These are phyloP conservation scores for Amiota mariae DNA, from an alignment of 2,888 invertebrate species.

Conservation along the genomic window DNA sequence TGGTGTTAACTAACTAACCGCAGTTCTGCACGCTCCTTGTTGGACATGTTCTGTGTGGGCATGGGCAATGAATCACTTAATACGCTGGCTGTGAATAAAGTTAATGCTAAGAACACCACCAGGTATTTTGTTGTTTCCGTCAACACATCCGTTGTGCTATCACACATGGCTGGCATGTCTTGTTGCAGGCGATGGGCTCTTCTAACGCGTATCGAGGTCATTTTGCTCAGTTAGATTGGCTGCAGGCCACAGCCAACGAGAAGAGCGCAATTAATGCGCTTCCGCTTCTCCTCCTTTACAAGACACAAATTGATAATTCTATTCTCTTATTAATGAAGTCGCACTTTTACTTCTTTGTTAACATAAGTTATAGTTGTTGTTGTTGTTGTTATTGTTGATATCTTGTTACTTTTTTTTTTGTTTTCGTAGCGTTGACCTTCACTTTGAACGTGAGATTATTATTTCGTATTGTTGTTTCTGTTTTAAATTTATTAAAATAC, in stretches of 20 bases:
- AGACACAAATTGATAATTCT: not conserved
- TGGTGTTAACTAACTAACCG: conserved; percentile 75
- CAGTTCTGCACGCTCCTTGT: conserved; percentile 78
- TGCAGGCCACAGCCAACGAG: conserved; percentile 9
- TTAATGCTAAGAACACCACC: conserved; percentile 44
- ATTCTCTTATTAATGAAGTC: not conserved
- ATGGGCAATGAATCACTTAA: conserved; percentile 56
- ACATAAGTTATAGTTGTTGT: conserved; percentile 9
- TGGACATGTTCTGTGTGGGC: conserved; percentile 77
- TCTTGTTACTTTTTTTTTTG: conserved; percentile 21
- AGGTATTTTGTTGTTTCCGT: not conserved
- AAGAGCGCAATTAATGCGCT: conserved; percentile 16
- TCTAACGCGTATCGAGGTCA: conserved; percentile 34
- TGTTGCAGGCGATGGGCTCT: conserved; percentile 3
- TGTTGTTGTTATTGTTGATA: conserved; percentile 25
- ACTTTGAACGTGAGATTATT: conserved; percentile 64
- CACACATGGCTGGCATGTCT: not conserved
- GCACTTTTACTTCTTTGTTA: conserved; percentile 20
- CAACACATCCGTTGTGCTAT: not conserved
- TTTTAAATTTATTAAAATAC: conserved; percentile 48
- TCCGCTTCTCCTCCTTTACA: not conserved
- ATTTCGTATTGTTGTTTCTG: conserved; percentile 43
- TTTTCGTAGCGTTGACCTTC: conserved; percentile 63
- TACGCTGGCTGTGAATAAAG: conserved; percentile 46
- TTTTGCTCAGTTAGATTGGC: conserved; percentile 35